Base-by-base conservation (phyloP, 2,113 vertebrate species). In the Apaloderma vittatum region DNA sequence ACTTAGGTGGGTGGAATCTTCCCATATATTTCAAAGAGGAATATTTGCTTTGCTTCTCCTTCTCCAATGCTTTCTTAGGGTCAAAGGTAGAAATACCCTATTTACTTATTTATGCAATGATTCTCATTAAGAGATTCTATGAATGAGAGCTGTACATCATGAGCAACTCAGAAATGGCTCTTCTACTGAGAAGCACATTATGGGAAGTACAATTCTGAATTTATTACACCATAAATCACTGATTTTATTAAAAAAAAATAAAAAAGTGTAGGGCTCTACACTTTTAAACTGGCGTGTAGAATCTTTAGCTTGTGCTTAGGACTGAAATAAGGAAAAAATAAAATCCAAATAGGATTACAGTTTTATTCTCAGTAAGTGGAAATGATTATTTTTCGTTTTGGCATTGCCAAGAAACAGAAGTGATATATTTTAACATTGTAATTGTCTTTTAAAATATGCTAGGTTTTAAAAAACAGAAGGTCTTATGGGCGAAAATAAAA, bases 361-460 rank as follows among this genome's bases (percentile, higher is more conserved):
- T 96, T 95, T 94, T 66, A 95, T 92, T 92, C 29, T 40, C 15
- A 96, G 90, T 66, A 95, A 93, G 90, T 66, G 20, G 82, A 95
- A 90, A 92, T 48, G 4, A 74, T 91, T 97, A 21, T 48, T 84
- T 40, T 91, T 94, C 95, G 24, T 20, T 96, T 86, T 94, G 59
- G 18, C 63, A 76, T 58, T 84, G 30, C 55, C 24, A 27, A 93
- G 74, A 95, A 95, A 86, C 24, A 93, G 72, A 96, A 93, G 17
- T 36, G 2, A 67, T 45, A 29, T 6, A 49, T 94, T 96, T 93
- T 89, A 84, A 90, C 32, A 74, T 43, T 46, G 40, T 72, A 94
- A 91, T 94, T 96, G 27, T 79, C 84, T 88, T 91, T 94, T 91
- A 58, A 93, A 97, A 94, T 51, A 85, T 10, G 37, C 16, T 59